These are phyloP conservation scores for Drosophila yakuba DNA, from an alignment of 1,140 invertebrate genomes.

Conservation along the genomic window DNA sequence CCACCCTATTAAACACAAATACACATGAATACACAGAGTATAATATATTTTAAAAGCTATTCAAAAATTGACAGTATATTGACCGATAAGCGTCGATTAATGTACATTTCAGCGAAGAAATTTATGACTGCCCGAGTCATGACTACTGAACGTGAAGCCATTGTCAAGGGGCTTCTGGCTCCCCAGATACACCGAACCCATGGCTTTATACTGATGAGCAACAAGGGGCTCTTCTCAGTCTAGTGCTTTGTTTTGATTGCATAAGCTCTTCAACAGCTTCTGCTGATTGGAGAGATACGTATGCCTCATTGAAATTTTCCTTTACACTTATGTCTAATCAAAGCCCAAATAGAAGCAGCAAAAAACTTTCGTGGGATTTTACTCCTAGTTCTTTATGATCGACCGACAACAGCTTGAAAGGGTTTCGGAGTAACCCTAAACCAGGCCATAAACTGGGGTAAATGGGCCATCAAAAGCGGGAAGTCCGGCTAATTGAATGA, in stretches of 20 bases:
- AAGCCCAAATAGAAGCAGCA: slow-evolving; percentile 51
- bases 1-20: not conserved
- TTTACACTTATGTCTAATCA: slow-evolving; percentile 57
- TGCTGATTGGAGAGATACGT: slow-evolving; percentile 9
- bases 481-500: slow-evolving; percentile 50
- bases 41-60: slow-evolving; percentile 15
- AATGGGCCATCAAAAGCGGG: slow-evolving; percentile 46
- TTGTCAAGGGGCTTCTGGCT: slow-evolving; percentile 22
- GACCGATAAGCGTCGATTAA: slow-evolving; percentile 43
- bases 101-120: slow-evolving; percentile 32
- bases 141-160: slow-evolving; percentile 33
- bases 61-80: slow-evolving; percentile 38
- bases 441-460: slow-evolving; percentile 37
- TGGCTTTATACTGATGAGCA: not conserved
- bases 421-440: slow-evolving; percentile 16
- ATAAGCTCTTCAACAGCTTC: slow-evolving; percentile 29
- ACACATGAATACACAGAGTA: not conserved
- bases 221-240: slow-evolving; percentile 11
- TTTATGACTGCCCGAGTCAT: slow-evolving; percentile 31
- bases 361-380: slow-evolving; percentile 32
- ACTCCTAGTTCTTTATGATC: slow-evolving; percentile 16
- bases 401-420: slow-evolving; percentile 34
- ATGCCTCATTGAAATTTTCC: slow-evolving; percentile 45
- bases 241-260: slow-evolving; percentile 46
- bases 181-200: slow-evolving; percentile 1